These are phyloP conservation scores for Porites evermanni DNA, from an alignment of 92 coral and sea anemone genomes.

Conservation along the genomic window DNA sequence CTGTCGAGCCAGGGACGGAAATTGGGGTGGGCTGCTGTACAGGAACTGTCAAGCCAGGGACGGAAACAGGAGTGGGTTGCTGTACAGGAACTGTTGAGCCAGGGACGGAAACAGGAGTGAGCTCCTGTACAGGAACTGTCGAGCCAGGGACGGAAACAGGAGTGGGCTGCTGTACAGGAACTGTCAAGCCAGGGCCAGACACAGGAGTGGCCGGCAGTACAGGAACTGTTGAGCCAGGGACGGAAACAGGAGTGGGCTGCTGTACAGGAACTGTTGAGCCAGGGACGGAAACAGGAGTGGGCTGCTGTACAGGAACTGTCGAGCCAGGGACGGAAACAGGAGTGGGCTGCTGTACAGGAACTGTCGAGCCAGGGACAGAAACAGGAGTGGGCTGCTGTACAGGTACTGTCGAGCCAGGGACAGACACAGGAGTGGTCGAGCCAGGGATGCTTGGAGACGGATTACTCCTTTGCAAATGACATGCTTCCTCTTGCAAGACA, in stretches of 20 bases:
- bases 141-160: background rate
- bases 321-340: background rate
- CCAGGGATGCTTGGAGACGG: background rate
- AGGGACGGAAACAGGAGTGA: background rate
- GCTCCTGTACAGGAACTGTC: background rate
- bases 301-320: too few species aligned
- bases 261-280: conserved; percentile 7
- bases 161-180: background rate
- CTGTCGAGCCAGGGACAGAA: too few species aligned
- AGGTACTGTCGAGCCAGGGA: too few species aligned
- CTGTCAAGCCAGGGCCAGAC: background rate
- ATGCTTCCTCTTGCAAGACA: background rate
- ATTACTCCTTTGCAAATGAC: background rate
- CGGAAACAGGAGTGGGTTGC: background rate
- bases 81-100: background rate
- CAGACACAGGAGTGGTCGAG: too few species aligned
- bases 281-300: background rate
- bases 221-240: background rate
- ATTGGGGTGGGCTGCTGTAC: too few species aligned
- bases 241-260: background rate
- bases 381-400: too few species aligned
- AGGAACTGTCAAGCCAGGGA: background rate
- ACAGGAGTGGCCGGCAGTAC: background rate
- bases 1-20: background rate
- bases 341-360: too few species aligned